A percentile compares a stretch with the other conserved stretches of the same genome.
Evolutionary conservation across 2,888 invertebrate species (phyloP).

Genomic region (Lithophane socia): DNA sequence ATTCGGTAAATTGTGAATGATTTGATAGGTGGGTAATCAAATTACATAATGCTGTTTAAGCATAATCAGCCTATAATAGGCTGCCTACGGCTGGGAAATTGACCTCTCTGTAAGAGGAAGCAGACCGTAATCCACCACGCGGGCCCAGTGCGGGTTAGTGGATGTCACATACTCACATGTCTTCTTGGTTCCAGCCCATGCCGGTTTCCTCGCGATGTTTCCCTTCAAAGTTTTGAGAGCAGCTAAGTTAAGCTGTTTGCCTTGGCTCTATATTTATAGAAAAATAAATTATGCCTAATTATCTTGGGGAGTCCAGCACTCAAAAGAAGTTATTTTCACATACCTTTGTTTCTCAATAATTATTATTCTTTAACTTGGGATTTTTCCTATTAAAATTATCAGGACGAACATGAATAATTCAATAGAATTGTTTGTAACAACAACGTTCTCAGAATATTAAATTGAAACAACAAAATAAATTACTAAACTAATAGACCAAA

Average conservation of each 20-base stretch:
- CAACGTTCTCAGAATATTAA: conserved; percentile 33
- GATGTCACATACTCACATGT: too few species aligned
- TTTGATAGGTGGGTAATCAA: not conserved
- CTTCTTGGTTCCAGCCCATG: not conserved
- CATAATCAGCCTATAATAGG: not conserved
- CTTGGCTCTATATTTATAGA: not conserved
- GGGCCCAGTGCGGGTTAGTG: not conserved
- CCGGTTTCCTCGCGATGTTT: not conserved
- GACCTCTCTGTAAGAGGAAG: not conserved
- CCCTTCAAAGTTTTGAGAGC: not conserved
- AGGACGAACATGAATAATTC: conserved; percentile 36
- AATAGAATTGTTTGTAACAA: conserved; percentile 25
- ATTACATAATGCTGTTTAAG: not conserved
- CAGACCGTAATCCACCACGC: not conserved
- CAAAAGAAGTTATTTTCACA: conserved; percentile 1
- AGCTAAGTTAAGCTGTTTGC: not conserved
- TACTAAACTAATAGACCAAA: conserved; percentile 39
- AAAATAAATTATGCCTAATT: not conserved
- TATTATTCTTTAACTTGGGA: conserved; percentile 7
- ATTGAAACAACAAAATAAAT: conserved; percentile 44
- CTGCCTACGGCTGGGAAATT: not conserved
- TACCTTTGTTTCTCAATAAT: conserved; percentile 2
- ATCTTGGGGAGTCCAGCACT: not conserved
- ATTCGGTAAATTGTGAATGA: conserved; percentile 14
- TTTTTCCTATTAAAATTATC: conserved; percentile 12